Base-by-base conservation (phyloP, 2,113 vertebrate species). In the Podarcis muralis region DNA sequence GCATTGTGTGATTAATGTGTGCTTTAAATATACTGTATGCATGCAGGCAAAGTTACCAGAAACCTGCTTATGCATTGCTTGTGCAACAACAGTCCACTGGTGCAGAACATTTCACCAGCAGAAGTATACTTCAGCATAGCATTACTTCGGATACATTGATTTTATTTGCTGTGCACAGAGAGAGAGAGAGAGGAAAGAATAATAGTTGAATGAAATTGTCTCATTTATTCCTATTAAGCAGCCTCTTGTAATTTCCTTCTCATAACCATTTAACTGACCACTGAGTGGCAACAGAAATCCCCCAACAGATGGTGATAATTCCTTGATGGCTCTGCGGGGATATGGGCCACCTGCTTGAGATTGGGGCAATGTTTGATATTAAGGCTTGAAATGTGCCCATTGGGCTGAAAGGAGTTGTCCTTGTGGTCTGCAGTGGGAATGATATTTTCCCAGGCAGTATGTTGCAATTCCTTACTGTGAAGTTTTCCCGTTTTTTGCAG, bases 301-400 rank as follows among this genome's bases (percentile, higher is more conserved):
- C 8, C 16, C 66, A 87, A 74, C 69, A 74, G 62, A 25, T 76
- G 37, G 18, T 5, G 8, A 12, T 11, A 1, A 53, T 0, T 16
- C 6, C 40, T 80, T 9, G 27, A 81, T n/a, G 32, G 76, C 2
- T 25, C 74, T 69, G 22, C 4, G 16, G 69, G 27, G n/a, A 20
- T 48, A 11, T 35, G 53, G 40, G 43, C 62, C 40, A 32, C 75
- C 48, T 86, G 12, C 6, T 78, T 6, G 18, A 65, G 18, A 25
- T 2, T 27, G 7, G 25, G 22, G 84, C 27, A 68, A 80, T 30
- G 6, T 18, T 78, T 77, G 80, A 30, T 22, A 74, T 4, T 22
- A 30, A 88, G 1, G 0, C 2, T 22, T 0, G 3, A 0, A 1
- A 35, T 65, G n/a, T 18, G 0, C 25, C 37, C 27, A n/a, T 0